Conservation (phyloP, 1,140 invertebrate genomes). For the Drosophila eugracilis region DNA sequence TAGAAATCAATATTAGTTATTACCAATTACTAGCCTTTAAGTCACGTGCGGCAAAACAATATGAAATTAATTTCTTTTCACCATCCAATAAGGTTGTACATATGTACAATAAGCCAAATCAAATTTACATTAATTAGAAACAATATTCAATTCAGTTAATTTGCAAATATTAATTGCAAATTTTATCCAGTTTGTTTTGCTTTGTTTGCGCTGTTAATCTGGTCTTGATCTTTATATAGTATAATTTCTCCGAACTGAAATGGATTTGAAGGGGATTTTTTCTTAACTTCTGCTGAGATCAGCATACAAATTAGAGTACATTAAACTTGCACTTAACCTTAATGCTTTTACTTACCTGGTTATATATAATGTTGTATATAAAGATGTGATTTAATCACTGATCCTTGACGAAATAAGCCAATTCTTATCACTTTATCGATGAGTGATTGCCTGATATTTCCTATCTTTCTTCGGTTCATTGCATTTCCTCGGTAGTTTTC, state of each 20-base stretch:
- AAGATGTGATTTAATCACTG: background rate
- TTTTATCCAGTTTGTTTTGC: background rate
- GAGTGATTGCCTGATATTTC: conserved; percentile 3
- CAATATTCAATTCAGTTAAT: background rate
- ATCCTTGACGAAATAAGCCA: background rate
- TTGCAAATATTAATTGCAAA: background rate
- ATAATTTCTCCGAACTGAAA: background rate
- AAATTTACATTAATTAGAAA: conserved; percentile 1
- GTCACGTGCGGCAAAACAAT: conserved; percentile 7
- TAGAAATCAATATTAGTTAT: no score
- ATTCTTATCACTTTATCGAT: conserved; percentile 6
- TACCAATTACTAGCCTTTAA: background rate
- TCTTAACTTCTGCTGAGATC: no score
- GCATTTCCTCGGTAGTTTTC: conserved; percentile 8
- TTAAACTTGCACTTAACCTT: background rate
- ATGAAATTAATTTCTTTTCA: background rate
- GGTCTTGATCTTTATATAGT: background rate
- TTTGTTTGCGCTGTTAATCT: no score
- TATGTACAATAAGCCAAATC: no score
- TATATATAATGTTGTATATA: background rate
- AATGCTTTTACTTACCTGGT: background rate
- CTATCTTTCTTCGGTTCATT: background rate
- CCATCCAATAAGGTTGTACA: background rate
- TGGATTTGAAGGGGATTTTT: background rate
- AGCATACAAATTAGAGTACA: conserved; percentile 1